phyloP scores from a whole-genome alignment of 2,113 vertebrate species.

The Rhynchomys soricoides region DNA sequence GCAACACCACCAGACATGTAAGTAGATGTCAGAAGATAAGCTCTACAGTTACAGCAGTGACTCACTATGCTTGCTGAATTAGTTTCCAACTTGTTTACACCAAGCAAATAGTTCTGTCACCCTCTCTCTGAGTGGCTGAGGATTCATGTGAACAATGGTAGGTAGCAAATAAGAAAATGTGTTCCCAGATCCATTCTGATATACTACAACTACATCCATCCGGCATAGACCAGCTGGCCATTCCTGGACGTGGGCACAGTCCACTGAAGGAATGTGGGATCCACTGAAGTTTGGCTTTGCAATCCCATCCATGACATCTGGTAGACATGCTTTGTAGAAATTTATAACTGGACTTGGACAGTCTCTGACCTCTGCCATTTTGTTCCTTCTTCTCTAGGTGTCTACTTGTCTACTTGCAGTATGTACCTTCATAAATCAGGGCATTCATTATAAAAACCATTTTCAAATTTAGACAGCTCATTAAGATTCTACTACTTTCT shows the following conservation, averaged over 20 bases:
- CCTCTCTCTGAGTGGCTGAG: constrained; percentile 83
- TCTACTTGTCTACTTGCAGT: constrained; percentile 91
- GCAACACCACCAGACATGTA: constrained; percentile 96
- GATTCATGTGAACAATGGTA: constrained; percentile 88
- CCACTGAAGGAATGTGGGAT: too few species aligned
- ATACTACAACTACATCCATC: constrained; percentile 96
- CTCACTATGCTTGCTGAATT: constrained; percentile 97
- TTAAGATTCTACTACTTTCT: constrained; percentile 56
- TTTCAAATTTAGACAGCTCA: constrained; percentile 96
- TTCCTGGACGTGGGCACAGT: constrained; percentile 96
- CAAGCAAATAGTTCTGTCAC: constrained; percentile 95
- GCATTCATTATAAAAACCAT: constrained; percentile 97
- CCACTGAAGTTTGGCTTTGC: constrained; percentile 94
- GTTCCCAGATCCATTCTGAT: constrained; percentile 98
- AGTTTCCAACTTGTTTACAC: constrained; percentile 95
- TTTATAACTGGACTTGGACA: constrained; percentile 95
- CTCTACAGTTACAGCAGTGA: constrained; percentile 93
- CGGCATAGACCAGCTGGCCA: constrained; percentile 93
- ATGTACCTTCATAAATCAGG: constrained; percentile 91
- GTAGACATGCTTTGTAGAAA: constrained; percentile 95
- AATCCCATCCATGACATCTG: constrained; percentile 97
- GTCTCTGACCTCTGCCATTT: constrained; percentile 93
- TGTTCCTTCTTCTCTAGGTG: constrained; percentile 93
- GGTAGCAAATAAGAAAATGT: constrained; percentile 94
- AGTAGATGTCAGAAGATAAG: constrained; percentile 85